Conservation (phyloP, 2,888 invertebrate species). For the Lasiommata megera region DNA sequence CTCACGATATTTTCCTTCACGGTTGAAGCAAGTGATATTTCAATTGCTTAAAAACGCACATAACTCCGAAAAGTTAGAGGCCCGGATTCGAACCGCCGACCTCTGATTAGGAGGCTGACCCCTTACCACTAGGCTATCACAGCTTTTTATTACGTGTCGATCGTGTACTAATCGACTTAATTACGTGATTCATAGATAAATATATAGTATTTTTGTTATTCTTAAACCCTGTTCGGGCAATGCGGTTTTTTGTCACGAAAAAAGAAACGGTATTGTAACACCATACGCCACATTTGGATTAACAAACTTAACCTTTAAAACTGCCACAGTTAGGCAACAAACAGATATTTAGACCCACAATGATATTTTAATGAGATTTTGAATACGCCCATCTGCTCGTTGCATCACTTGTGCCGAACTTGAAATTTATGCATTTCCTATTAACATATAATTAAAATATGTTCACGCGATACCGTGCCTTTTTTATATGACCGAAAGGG, state of each 20-base stretch:
- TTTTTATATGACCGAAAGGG: background rate
- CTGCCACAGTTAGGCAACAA: background rate
- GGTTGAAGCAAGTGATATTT: too few species aligned
- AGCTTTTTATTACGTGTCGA: too few species aligned
- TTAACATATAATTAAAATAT: background rate
- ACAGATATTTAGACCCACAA: background rate
- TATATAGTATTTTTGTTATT: too few species aligned
- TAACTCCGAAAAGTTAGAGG: too few species aligned
- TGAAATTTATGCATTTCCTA: slow-evolving; percentile 3
- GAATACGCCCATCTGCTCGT: slow-evolving; percentile 10
- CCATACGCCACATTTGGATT: background rate
- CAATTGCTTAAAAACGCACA: too few species aligned
- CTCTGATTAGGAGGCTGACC: too few species aligned
- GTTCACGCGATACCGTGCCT: background rate
- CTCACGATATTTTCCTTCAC: too few species aligned
- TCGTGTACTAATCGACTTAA: too few species aligned
- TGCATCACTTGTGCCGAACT: slow-evolving; percentile 7
- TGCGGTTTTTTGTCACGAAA: background rate
- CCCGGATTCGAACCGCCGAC: too few species aligned
- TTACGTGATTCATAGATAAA: too few species aligned
- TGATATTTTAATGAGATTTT: background rate
- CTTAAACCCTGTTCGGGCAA: too few species aligned
- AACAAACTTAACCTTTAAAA: background rate
- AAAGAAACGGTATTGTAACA: background rate
- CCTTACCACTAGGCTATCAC: too few species aligned